Evolutionary conservation across 1,140 invertebrate genomes (phyloP).

Genomic region (Mactra quadrangularis): DNA sequence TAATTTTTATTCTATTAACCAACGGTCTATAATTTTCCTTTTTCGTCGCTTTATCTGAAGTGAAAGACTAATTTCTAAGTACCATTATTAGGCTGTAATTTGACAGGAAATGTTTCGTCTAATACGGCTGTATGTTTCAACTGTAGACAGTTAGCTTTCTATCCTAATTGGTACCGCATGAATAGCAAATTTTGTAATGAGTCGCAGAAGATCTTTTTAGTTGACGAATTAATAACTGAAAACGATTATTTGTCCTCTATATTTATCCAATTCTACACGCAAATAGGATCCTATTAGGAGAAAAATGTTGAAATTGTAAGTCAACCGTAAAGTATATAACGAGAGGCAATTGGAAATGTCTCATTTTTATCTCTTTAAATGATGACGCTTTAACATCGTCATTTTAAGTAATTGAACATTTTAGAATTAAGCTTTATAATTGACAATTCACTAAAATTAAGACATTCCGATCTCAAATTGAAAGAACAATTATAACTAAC

Average conservation of each 20-base stretch:
- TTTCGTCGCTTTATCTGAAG: conserved; percentile 37
- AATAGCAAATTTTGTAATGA: conserved; percentile 45
- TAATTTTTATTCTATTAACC: conserved; percentile 53
- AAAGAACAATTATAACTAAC: too few species aligned
- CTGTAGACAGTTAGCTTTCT: neutral
- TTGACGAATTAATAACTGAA: conserved; percentile 15
- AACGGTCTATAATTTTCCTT: conserved; percentile 47
- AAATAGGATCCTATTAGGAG: too few species aligned
- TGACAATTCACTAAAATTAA: too few species aligned
- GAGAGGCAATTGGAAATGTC: too few species aligned
- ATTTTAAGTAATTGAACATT: too few species aligned
- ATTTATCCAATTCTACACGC: too few species aligned
- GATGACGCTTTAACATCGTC: too few species aligned
- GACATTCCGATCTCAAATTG: too few species aligned
- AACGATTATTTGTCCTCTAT: conserved; percentile 6
- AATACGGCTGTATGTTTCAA: conserved; percentile 11
- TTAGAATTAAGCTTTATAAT: too few species aligned
- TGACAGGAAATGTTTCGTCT: conserved; percentile 52
- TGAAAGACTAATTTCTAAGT: conserved; percentile 54
- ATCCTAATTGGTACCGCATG: conserved; percentile 36
- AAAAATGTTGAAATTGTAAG: too few species aligned
- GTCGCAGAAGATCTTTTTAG: conserved; percentile 7
- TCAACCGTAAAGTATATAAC: too few species aligned
- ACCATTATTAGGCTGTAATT: conserved; percentile 54
- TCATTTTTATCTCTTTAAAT: too few species aligned